Conservation (phyloP, 2,797 vertebrate species). For the Poliocrania exsul region DNA sequence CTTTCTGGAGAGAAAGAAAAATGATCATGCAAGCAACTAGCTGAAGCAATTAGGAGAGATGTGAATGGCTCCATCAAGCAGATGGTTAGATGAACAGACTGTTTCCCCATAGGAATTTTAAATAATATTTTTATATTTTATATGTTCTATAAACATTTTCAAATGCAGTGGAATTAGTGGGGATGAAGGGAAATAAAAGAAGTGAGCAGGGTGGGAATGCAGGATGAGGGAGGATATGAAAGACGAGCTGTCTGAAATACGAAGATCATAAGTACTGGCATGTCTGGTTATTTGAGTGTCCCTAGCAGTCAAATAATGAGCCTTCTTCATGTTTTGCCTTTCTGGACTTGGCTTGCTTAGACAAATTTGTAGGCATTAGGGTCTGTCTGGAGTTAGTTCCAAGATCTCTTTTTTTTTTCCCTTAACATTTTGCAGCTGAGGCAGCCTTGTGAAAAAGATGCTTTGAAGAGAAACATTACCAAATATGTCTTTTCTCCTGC, state of each 20-base stretch:
- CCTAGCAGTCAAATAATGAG: constrained; percentile 75
- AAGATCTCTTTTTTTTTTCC: constrained; percentile 67
- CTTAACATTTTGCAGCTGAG: constrained; percentile 80
- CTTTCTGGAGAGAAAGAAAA: background rate
- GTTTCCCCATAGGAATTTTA: constrained; percentile 55
- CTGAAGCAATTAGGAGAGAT: constrained; percentile 34
- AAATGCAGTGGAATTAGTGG: background rate
- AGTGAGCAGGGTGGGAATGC: constrained; percentile 31
- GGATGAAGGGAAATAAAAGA: constrained; percentile 65
- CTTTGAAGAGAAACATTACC: constrained; percentile 78
- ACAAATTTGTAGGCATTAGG: constrained; percentile 81
- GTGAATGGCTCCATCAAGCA: constrained; percentile 5
- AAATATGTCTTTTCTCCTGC: constrained; percentile 80
- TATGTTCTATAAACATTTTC: constrained; percentile 54
- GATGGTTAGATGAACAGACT: background rate
- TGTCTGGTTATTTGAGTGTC: constrained; percentile 77
- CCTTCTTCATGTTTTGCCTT: constrained; percentile 79
- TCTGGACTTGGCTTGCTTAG: constrained; percentile 75
- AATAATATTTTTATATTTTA: constrained; percentile 69
- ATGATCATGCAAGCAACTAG: background rate
- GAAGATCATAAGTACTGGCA: constrained; percentile 70
- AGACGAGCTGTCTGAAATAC: constrained; percentile 65
- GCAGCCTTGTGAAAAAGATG: constrained; percentile 71
- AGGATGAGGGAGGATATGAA: constrained; percentile 65
- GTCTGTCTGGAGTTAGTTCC: constrained; percentile 84